Evolutionary conservation across 2,888 invertebrate genomes (phyloP).

Genomic region (Agrilus mali): DNA sequence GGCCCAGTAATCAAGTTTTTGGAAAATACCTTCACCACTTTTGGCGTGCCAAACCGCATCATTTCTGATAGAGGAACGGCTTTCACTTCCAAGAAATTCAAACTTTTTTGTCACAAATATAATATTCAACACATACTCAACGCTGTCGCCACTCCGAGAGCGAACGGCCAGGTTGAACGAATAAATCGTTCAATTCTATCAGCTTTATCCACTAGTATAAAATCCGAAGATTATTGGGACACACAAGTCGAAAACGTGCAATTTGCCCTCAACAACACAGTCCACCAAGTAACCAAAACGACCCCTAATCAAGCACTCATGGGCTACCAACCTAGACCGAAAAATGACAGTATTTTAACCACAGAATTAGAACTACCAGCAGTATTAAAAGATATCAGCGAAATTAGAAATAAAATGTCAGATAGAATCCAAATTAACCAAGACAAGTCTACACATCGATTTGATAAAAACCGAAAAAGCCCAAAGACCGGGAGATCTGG

Average conservation of each 20-base stretch:
- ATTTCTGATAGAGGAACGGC: too few species aligned
- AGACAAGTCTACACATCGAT: too few species aligned
- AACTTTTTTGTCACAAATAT: too few species aligned
- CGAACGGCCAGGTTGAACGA: constrained; percentile 18
- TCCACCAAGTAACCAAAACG: constrained; percentile 12
- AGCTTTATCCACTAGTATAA: constrained; percentile 11
- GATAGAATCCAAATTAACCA: too few species aligned
- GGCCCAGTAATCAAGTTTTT: too few species aligned
- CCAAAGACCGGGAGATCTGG: too few species aligned
- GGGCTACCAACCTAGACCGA: not conserved
- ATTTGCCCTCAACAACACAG: constrained; percentile 14
- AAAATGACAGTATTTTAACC: not conserved
- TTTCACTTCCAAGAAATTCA: too few species aligned
- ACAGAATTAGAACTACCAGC: not conserved
- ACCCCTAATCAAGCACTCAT: constrained; percentile 11
- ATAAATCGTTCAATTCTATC: constrained; percentile 15
- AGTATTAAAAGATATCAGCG: not conserved
- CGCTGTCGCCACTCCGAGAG: constrained; percentile 10
- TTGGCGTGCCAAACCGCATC: too few species aligned
- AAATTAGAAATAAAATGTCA: too few species aligned
- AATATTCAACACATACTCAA: constrained; percentile 10
- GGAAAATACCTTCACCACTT: too few species aligned
- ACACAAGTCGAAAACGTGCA: constrained; percentile 13
- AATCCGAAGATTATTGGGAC: constrained; percentile 15
- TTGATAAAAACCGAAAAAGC: too few species aligned